Percentiles rank a stretch among this genome's conserved stretches.
Conservation (phyloP, 2,113 vertebrate species). For the Albula glossodonta region DNA sequence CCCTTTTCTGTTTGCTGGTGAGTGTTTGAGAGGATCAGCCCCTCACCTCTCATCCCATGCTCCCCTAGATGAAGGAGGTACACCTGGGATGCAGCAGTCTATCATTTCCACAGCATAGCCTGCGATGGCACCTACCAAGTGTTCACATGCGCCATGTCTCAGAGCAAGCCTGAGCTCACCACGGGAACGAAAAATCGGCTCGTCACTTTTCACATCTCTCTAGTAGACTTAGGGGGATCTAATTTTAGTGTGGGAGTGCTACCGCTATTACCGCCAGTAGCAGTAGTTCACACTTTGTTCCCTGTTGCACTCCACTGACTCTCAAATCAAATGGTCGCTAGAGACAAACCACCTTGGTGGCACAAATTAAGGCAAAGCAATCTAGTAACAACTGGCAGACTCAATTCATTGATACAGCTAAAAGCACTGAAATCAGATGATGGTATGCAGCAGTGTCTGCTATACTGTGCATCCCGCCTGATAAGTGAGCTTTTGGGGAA, state of each 20-base stretch:
- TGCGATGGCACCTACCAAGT: constrained; percentile 77
- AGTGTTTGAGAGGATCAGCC: constrained; percentile 80
- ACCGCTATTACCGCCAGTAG: constrained; percentile 70
- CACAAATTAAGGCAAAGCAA: constrained; percentile 56
- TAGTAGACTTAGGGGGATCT: constrained; percentile 75
- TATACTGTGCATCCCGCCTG: constrained; percentile 33
- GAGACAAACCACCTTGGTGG: constrained; percentile 60
- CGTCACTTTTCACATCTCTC: constrained; percentile 83
- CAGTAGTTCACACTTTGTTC: constrained; percentile 57
- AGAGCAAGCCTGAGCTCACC: constrained; percentile 64
- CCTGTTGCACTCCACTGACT: constrained; percentile 35
- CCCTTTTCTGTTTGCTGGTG: constrained; percentile 74
- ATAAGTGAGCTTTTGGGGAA: constrained; percentile 41
- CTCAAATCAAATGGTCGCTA: constrained; percentile 41
- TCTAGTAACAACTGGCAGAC: constrained; percentile 54
- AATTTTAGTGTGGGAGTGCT: constrained; percentile 83
- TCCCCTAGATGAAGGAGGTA: no score
- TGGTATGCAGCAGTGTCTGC: constrained; percentile 52
- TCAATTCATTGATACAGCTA: constrained; percentile 46
- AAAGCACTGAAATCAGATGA: constrained; percentile 58
- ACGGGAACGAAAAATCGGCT: constrained; percentile 52
- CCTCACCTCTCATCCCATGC: no score
- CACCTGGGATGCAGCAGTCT: no score
- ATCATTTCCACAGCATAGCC: background rate
- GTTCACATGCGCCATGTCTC: constrained; percentile 77